phyloP scores from a whole-genome alignment of 2,797 vertebrate species.

The Scyliorhinus canicula region DNA sequence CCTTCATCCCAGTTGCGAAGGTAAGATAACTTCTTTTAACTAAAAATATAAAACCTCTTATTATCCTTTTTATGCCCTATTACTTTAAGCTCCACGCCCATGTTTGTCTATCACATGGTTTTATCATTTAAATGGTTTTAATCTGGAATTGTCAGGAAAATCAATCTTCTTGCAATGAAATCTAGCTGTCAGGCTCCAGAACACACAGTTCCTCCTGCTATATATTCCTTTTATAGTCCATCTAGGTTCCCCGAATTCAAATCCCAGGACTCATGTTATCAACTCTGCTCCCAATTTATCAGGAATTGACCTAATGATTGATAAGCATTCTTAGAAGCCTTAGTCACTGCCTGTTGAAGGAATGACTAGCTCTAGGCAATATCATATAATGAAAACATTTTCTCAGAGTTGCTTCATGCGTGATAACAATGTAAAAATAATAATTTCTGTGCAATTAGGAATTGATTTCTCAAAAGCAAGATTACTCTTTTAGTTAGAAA shows the following conservation, averaged over 20 bases:
- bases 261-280: neutral
- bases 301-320: neutral
- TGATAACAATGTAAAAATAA: neutral
- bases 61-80: neutral
- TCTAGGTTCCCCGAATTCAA: no score
- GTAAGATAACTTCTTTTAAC: neutral
- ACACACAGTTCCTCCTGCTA: neutral
- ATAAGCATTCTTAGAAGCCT: neutral
- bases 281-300: neutral
- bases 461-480: neutral
- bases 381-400: neutral
- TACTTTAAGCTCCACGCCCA: neutral
- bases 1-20: neutral
- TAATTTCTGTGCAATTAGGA: neutral
- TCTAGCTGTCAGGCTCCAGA: neutral
- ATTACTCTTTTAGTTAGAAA: neutral
- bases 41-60: neutral
- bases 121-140: neutral
- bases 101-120: neutral
- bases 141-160: neutral
- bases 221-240: no score
- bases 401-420: neutral
- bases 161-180: neutral
- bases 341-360: neutral
- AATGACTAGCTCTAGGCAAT: neutral